These are phyloP conservation scores for Ptiloglossa arizonensis DNA, from an alignment of 1,140 invertebrate genomes.

Conservation along the genomic window DNA sequence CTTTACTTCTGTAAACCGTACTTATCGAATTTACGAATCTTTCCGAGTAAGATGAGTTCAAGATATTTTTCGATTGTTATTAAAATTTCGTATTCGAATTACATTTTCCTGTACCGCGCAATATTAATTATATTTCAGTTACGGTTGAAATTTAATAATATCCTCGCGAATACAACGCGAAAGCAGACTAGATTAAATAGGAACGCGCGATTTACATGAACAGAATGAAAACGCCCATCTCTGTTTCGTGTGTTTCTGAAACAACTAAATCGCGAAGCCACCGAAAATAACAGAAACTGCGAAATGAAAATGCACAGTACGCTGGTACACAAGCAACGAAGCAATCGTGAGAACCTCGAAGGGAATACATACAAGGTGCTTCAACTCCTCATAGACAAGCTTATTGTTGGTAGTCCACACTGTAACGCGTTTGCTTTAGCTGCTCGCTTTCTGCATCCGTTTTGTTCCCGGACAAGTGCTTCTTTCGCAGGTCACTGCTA, in stretches of 20 bases:
- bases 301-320: background rate
- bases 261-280: conserved; percentile 2
- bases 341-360: conserved; percentile 1
- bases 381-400: conserved; percentile 6
- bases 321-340: background rate
- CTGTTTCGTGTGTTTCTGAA: background rate
- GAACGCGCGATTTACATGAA: background rate
- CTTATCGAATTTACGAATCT: no score
- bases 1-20: no score
- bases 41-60: no score
- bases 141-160: background rate
- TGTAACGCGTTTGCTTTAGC: conserved; percentile 23
- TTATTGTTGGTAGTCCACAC: conserved; percentile 16
- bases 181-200: conserved; percentile 10
- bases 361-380: conserved; percentile 7
- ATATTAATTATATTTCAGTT: background rate
- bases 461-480: conserved; percentile 1
- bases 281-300: conserved; percentile 8
- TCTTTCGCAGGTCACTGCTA: background rate
- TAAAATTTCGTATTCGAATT: no score
- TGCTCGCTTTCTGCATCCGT: conserved; percentile 1
- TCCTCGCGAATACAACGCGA: background rate
- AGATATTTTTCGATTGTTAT: no score
- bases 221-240: background rate
- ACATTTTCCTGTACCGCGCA: no score